Evolutionary conservation across 2,797 vertebrate species (phyloP).

Genomic region (Gobionotothen gibberifrons): DNA sequence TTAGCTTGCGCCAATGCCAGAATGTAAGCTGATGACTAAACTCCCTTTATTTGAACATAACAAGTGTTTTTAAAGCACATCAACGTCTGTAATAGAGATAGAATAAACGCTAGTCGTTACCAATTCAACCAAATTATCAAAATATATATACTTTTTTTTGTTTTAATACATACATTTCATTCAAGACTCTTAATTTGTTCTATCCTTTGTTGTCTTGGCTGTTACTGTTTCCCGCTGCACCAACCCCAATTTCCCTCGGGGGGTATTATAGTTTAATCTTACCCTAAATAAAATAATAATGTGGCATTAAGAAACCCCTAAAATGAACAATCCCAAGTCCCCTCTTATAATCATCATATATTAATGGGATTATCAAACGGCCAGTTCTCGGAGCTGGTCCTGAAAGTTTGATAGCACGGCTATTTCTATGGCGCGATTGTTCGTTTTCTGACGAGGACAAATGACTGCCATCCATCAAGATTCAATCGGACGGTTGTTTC

Average conservation of each 20-base stretch:
- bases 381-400: constrained; percentile 82
- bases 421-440: constrained; percentile 89
- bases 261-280: constrained; percentile 33
- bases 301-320: constrained; percentile 15
- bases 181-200: background rate
- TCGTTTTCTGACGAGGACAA: constrained; percentile 92
- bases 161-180: background rate
- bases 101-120: background rate
- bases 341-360: constrained; percentile 43
- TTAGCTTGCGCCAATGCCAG: background rate
- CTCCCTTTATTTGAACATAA: background rate
- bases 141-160: background rate
- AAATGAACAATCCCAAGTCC: constrained; percentile 19
- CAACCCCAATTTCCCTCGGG: constrained; percentile 7
- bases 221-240: background rate
- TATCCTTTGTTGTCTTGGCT: constrained; percentile 4
- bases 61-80: background rate
- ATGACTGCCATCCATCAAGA: constrained; percentile 93
- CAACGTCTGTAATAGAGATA: background rate
- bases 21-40: constrained; percentile 2
- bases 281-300: constrained; percentile 38
- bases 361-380: constrained; percentile 40
- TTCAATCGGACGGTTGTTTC: constrained; percentile 83
- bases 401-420: constrained; percentile 91
- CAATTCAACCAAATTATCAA: background rate